Evolutionary conservation across 1,140 invertebrate genomes (phyloP), one percentile per base, ranked within the genome.

Genomic region (Galendromus occidentalis): DNA sequence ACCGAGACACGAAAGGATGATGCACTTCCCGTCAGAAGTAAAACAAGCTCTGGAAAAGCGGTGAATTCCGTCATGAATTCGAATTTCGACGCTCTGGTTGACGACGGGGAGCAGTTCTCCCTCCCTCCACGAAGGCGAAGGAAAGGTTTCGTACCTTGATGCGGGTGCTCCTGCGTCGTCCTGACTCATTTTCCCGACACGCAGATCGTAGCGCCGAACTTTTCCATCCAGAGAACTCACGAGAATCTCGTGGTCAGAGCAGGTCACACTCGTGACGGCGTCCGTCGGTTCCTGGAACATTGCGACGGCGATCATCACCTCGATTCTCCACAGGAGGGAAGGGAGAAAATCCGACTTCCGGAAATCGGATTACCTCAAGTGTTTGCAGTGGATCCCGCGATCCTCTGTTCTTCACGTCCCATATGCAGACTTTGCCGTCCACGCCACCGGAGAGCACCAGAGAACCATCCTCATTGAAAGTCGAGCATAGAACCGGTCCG

Each of bases 381-480:
- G 80, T 77, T 76, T 93, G 86, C 64, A 90, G 80, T 1, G 89
- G 86, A 65, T 86, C 84, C 9, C 65, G 44, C 59, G 82, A 77
- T 42, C 79, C 81, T 69, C 82, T 81, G 28, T 85, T 83, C 66
- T 84, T 79, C 29, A 83, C 77, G 75, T 98, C 94, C 90, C 90
- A 98, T 72, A 84, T 84, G 78, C 86, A 85, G 1, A 95, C 85
- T 0, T 84, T 84, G 73, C 93, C 91, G 74, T 98, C 94, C 42
- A 90, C 79, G 25, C 88, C 90, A 4, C 91, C 93, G 64, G 92
- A 95, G 12, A 95, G 72, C 1, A 85, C 85, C 70, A 96, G 81
- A 5, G 86, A 83, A 0, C 91, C 94, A 74, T 96, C 89, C 78
- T 97, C 92, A 77, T 96, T 97, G 73, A 89, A 96, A 71, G 82